Evolutionary conservation across 1,140 invertebrate species (phyloP), one percentile per base, ranked within the genome.

Genomic region (Drosophila prosaltans): DNA sequence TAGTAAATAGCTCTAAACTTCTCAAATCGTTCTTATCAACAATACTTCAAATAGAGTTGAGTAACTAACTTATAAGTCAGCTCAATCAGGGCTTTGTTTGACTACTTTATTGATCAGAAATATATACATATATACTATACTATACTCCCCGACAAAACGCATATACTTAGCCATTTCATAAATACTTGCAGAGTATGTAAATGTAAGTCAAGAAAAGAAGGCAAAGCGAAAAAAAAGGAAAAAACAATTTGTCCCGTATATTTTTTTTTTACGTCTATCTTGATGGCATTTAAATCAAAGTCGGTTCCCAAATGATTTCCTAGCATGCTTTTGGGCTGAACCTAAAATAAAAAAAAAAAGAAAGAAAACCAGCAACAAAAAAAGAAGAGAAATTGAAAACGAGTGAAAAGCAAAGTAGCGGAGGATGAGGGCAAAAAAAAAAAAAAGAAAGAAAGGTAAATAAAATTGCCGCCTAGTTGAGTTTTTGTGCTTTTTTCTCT

Each of bases 281-380:
- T 59, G 57, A 59, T 59, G 57, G 57, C 32, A 59, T 59, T 32
- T 39, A 59, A 59, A 59, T 59, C 30, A 51, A 39, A 51, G 58
- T 58, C 70, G 45, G 71, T 78, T 71, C 74, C 65, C 74, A 76
- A 77, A 78, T 77, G 74, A 78, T 78, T 78, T 78, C 63, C 57
- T 63, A 78, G 75, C 75, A 78, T 69, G 74, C 75, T 78, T 78
- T 78, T 60, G 57, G 63, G 74, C 74, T 63, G 41, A 65, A 74
- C 72, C 68, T 71, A 59, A 65, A 48, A 7, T 59, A 30, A 30
- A 10, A 51, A 26, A 45, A 48, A 48, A 59, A 24, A 30, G 8
- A 41, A 26, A 45, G 16, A 48, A 48, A 48, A 8, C 16, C 45
- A 6, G 21, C 5, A 21, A 24, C 8, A 48, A 45, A 48, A 48